Percentiles rank a stretch among this genome's conserved stretches.
Conservation (phyloP, 2,113 vertebrate genomes). For the Raja brachyura region DNA sequence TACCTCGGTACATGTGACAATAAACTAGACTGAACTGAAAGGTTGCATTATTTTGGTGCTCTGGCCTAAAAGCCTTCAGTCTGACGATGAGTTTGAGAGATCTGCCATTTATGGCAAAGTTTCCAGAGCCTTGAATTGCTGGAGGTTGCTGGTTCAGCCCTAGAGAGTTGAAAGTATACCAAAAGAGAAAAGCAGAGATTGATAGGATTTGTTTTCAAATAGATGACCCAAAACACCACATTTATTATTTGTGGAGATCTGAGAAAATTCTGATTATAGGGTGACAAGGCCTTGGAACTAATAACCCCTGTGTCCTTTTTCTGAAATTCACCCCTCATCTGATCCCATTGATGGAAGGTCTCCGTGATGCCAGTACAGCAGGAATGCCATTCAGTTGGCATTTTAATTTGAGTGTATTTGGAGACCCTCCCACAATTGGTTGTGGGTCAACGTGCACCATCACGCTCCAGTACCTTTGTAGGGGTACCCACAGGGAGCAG, state of each 20-base stretch:
- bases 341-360: neutral
- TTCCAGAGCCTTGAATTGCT: no score
- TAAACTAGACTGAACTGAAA: no score
- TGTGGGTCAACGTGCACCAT: no score
- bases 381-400: neutral
- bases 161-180: no score
- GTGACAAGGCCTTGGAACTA: neutral
- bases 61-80: no score
- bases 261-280: neutral
- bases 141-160: no score
- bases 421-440: neutral
- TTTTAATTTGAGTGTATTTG: neutral
- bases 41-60: no score
- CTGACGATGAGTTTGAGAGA: no score
- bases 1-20: no score
- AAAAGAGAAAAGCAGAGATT: neutral
- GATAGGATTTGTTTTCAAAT: neutral
- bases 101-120: no score
- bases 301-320: neutral
- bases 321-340: neutral
- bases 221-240: neutral
- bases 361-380: neutral
- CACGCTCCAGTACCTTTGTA: neutral
- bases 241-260: neutral
- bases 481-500: neutral